Percentiles rank a stretch among this genome's conserved stretches.
These are phyloP conservation scores for Alaudala cheleensis DNA, from an alignment of 2,113 vertebrate species.

Conservation along the genomic window DNA sequence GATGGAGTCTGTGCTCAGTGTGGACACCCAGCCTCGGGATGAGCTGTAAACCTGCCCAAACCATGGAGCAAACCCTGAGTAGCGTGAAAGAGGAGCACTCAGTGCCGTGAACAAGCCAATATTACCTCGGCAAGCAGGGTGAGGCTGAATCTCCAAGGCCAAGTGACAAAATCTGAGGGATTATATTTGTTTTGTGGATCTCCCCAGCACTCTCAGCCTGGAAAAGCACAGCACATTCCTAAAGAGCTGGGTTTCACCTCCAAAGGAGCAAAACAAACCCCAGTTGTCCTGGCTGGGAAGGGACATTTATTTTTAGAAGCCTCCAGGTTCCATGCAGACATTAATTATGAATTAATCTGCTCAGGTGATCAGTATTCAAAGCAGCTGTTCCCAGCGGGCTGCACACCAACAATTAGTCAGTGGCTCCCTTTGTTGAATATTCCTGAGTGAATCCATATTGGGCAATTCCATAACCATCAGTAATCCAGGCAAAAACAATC, in stretches of 20 bases:
- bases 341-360: not conserved
- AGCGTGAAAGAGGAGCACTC: not conserved
- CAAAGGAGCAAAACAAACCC: not conserved
- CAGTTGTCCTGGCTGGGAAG: not conserved
- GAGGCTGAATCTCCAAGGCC: not conserved
- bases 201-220: not conserved
- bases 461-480: not conserved
- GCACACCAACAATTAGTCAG: not conserved
- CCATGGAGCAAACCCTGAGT: not conserved
- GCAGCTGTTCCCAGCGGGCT: not conserved
- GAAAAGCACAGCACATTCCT: not conserved
- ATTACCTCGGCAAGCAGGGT: not conserved
- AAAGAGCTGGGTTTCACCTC: not conserved
- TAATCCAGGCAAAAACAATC: not conserved
- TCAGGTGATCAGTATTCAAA: not conserved
- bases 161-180: not conserved
- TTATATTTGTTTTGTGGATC: not conserved
- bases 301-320: not conserved
- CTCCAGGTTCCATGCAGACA: not conserved
- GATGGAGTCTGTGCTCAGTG: rapidly evolving
- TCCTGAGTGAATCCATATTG: not conserved
- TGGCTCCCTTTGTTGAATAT: not conserved
- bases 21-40: not conserved
- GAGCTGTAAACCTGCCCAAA: not conserved
- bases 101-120: not conserved